Percentiles rank a stretch among this genome's conserved stretches.
These are phyloP conservation scores for Palythoa grandiflora DNA, from an alignment of 92 coral and sea anemone genomes.

Conservation along the genomic window DNA sequence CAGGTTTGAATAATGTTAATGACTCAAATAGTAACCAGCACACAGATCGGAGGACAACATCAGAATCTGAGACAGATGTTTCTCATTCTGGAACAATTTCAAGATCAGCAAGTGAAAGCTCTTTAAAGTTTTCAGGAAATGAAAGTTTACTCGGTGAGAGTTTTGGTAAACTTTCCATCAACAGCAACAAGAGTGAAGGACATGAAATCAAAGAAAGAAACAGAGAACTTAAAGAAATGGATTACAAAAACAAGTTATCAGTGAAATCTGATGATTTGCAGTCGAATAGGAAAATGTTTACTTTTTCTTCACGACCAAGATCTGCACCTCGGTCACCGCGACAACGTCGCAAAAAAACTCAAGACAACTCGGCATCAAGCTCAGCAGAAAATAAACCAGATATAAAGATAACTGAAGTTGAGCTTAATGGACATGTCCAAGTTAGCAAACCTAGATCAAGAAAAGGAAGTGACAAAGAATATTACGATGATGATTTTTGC, in stretches of 20 bases:
- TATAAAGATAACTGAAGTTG: conserved; percentile 50
- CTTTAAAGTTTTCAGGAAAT: conserved; percentile 85
- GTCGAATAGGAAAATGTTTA: conserved; percentile 76
- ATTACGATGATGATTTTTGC: conserved; percentile 89
- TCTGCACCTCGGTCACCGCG: conserved; percentile 96
- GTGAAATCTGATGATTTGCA: conserved; percentile 45
- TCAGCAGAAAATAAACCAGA: conserved; percentile 71
- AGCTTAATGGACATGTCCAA: conserved; percentile 58
- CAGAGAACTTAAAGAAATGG: conserved; percentile 7
- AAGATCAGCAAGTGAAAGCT: conserved; percentile 88
- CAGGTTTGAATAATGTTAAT: conserved; percentile 51
- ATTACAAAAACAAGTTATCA: neutral
- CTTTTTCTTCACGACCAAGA: conserved; percentile 94
- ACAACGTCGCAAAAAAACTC: conserved; percentile 66
- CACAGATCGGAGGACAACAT: conserved; percentile 52
- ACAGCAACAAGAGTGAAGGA: conserved; percentile 26
- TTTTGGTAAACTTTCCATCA: conserved; percentile 59
- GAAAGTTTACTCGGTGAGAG: conserved; percentile 78
- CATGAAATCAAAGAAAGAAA: conserved; percentile 14
- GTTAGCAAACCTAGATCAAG: conserved; percentile 42
- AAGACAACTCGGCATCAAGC: conserved; percentile 44
- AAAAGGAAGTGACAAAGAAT: conserved; percentile 77
- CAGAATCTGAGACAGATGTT: conserved; percentile 72
- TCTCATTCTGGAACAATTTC: conserved; percentile 71
- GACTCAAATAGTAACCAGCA: conserved; percentile 51